Conservation (phyloP, 2,113 vertebrate genomes). For the Tragelaphus strepsiceros region DNA sequence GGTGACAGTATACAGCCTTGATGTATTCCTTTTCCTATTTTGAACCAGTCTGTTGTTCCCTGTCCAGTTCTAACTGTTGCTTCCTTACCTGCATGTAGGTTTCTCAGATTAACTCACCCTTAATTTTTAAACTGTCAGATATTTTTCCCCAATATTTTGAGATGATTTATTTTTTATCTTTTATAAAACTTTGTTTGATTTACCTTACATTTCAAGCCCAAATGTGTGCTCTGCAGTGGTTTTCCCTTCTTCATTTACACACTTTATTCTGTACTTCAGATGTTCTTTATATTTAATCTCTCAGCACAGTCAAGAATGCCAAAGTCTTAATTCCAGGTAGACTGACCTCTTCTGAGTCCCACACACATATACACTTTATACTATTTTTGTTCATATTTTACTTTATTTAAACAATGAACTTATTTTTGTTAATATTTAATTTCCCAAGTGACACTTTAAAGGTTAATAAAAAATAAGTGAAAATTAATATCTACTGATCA, state of each 20-base stretch:
- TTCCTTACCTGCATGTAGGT: too few species aligned
- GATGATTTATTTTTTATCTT: neutral
- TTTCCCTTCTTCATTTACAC: neutral
- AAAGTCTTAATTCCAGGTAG: neutral
- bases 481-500: neutral
- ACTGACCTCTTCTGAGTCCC: neutral
- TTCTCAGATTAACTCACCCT: neutral
- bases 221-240: neutral
- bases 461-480: neutral
- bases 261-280: neutral
- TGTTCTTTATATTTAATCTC: neutral
- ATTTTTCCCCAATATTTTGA: neutral
- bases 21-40: too few species aligned
- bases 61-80: too few species aligned
- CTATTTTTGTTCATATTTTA: neutral
- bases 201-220: neutral
- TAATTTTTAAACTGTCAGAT: neutral
- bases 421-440: neutral
- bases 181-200: neutral
- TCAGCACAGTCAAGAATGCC: neutral
- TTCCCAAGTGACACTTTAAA: neutral
- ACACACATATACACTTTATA: neutral
- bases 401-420: neutral
- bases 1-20: too few species aligned
- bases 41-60: too few species aligned